phyloP scores from a whole-genome alignment of 2,888 invertebrate species.

The Agapostemon virescens region DNA sequence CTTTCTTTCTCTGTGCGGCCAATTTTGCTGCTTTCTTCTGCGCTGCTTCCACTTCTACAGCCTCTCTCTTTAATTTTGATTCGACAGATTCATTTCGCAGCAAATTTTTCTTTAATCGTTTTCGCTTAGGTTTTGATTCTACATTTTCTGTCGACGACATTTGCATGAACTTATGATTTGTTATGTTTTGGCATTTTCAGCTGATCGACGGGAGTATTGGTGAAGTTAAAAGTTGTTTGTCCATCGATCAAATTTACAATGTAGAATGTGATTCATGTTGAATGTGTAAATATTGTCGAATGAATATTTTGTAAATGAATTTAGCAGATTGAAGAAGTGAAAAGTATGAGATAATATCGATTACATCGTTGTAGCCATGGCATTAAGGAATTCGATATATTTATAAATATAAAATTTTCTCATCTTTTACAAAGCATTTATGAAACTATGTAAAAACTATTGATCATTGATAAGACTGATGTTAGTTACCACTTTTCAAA shows the following conservation, averaged over 20 bases:
- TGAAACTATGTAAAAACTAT: not conserved
- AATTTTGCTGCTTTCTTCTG: not conserved
- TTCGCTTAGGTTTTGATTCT: not conserved
- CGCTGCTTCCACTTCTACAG: not conserved
- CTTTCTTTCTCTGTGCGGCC: not conserved
- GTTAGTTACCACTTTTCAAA: not conserved
- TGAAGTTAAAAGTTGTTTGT: not conserved
- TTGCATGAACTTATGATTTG: not conserved
- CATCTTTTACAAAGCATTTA: not conserved
- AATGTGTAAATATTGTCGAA: not conserved
- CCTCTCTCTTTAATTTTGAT: not conserved
- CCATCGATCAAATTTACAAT: not conserved
- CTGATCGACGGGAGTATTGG: not conserved
- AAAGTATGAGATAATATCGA: not conserved
- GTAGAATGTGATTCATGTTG: not conserved
- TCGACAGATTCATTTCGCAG: too few species aligned
- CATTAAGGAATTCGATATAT: not conserved
- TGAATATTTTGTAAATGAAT: slow-evolving; percentile 14
- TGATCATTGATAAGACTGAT: not conserved
- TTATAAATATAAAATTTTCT: not conserved
- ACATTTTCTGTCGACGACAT: not conserved
- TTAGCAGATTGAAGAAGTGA: slow-evolving; percentile 21
- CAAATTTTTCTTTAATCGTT: not conserved
- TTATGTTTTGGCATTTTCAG: not conserved
- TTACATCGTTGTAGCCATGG: not conserved